A percentile compares a stretch with the other conserved stretches of the same genome.
These are phyloP conservation scores for Phylloscopus trochilus DNA, from an alignment of 2,113 vertebrate genomes.

Conservation along the genomic window DNA sequence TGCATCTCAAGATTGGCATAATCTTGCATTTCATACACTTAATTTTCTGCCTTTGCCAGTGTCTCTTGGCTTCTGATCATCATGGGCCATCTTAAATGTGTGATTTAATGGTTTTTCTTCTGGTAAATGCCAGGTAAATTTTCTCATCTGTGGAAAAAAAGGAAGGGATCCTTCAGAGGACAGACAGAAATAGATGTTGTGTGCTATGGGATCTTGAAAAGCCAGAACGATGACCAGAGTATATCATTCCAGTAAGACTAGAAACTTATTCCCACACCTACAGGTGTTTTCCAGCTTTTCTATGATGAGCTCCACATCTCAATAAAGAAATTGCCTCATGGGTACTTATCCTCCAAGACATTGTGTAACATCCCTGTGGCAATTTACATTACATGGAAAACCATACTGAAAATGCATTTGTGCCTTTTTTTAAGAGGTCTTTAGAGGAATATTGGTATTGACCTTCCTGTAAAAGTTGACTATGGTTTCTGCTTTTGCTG, in stretches of 20 bases:
- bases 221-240: not conserved
- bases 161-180: not conserved
- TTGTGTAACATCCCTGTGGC: conserved; percentile 17
- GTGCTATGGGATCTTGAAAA: not conserved
- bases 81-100: not conserved
- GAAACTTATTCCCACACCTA: conserved; percentile 2
- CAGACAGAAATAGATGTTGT: not conserved
- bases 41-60: not conserved
- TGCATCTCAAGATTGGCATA: not conserved
- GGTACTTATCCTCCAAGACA: not conserved
- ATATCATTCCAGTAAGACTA: not conserved
- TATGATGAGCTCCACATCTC: not conserved
- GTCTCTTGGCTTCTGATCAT: not conserved
- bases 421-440: conserved; percentile 29
- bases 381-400: conserved; percentile 58
- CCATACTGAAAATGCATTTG: conserved; percentile 42
- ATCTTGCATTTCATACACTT: not conserved
- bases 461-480: conserved; percentile 57
- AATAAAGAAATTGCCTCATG: conserved; percentile 9
- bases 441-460: conserved; percentile 42
- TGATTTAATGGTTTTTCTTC: not conserved
- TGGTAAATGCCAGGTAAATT: not conserved
- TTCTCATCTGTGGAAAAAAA: not conserved
- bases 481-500: conserved; percentile 32
- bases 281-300: conserved; percentile 46